Conservation (phyloP, 2,888 invertebrate species). For the Julus scandinavius region DNA sequence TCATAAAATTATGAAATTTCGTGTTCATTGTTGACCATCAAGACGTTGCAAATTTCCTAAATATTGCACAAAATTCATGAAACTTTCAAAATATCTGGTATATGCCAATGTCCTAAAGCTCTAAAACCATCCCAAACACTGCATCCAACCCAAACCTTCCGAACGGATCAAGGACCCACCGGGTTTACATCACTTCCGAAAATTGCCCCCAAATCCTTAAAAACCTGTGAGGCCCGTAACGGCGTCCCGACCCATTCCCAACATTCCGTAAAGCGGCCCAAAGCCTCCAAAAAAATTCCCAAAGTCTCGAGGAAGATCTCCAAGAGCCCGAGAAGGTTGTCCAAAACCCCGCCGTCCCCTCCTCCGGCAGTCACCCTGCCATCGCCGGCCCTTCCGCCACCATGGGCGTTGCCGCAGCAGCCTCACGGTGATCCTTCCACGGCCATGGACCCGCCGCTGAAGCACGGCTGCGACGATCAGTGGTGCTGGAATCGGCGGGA, state of each 20-base stretch:
- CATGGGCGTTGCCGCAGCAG: neutral
- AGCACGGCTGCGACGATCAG: constrained; percentile 73
- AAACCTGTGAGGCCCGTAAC: too few species aligned
- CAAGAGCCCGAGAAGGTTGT: neutral
- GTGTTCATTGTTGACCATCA: too few species aligned
- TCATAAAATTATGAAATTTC: too few species aligned
- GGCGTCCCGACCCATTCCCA: neutral
- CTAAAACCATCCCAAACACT: too few species aligned
- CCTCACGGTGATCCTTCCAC: neutral
- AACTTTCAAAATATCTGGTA: too few species aligned
- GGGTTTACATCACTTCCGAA: too few species aligned
- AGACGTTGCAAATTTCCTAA: too few species aligned
- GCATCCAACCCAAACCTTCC: too few species aligned
- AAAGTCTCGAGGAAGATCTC: neutral
- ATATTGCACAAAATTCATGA: too few species aligned
- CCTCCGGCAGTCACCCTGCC: neutral
- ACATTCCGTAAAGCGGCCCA: neutral
- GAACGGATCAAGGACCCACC: too few species aligned
- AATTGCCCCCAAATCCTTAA: too few species aligned
- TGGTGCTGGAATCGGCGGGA: constrained; percentile 77
- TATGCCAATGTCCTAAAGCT: too few species aligned
- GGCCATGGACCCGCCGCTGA: constrained; percentile 65
- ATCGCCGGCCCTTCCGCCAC: neutral
- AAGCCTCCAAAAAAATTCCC: neutral
- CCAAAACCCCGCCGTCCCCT: neutral